Base-by-base conservation (phyloP, 2,888 invertebrate genomes). In the Busseola fusca region DNA sequence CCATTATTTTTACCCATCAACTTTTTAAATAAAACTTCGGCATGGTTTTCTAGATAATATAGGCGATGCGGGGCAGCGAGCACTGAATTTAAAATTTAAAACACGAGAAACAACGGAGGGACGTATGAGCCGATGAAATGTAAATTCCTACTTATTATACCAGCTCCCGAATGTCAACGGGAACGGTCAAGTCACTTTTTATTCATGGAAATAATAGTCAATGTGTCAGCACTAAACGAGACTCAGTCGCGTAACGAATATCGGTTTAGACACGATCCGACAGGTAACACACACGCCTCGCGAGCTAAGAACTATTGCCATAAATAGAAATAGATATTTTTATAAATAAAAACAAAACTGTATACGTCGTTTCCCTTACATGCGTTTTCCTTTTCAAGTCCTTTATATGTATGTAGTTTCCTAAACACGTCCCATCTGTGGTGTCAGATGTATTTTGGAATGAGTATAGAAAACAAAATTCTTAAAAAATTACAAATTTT, bases 121-220 rank as follows among this genome's bases (percentile, higher is more conserved):
- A 85, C 83, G 88, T 86, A 87, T 87, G 87, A 87, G 85, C 83
- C 84, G 86, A 87, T 87, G 88, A 91, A 88, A 92, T 92, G 90
- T 91, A 91, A 93, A 93, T 92, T 88, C 85, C 84, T 84, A 80
- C 88, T 90, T 91, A 93, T 89, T 91, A 92, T 91, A 89, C 91
- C 83, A 86, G 91, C 88, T 89, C 87, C 89, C 87, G 90, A 87
- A 90, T 92, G 93, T 91, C 92, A 91, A 88, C 85, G 84, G 77
- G 85, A 80, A 84, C 88, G 88, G 91, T 89, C 90, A 89, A 89
- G 88, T 88, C 86, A 88, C 88, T 92, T 91, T 90, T 92, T 93
- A 92, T 92, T 92, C 92, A 92, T 90, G 88, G 89, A 86, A 89
- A 89, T 89, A 89, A 89, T 89, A 89, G 87, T 90, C 89, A 88